phyloP scores from a whole-genome alignment of 2,888 invertebrate genomes.

The Acanthosepion pharaonis region DNA sequence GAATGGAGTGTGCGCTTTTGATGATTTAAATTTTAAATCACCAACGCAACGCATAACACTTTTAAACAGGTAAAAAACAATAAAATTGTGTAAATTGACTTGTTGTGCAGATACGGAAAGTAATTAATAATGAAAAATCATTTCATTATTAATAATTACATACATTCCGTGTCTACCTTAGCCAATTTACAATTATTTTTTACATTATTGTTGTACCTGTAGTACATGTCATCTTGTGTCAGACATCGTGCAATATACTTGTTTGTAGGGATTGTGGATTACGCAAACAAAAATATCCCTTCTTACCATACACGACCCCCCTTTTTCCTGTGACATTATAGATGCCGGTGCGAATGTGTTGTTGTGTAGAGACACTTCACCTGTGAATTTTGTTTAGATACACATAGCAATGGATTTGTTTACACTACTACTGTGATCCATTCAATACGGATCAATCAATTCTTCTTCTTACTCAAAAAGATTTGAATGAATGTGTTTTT shows the following conservation, averaged over 20 bases:
- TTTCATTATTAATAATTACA: no score
- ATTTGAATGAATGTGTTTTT: not conserved
- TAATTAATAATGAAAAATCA: no score
- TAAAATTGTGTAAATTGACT: no score
- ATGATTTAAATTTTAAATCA: no score
- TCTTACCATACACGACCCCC: not conserved
- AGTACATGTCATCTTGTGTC: not conserved
- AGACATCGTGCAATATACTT: not conserved
- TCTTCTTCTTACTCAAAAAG: not conserved
- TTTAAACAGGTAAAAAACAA: no score
- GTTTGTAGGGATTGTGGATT: not conserved
- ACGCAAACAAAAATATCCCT: not conserved
- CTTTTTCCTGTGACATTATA: not conserved
- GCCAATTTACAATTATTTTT: no score
- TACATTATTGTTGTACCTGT: no score
- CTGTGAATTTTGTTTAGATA: no score
- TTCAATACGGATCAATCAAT: not conserved
- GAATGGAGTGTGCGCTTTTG: not conserved
- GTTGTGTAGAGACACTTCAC: not conserved
- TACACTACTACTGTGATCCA: not conserved
- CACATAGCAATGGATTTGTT: not conserved
- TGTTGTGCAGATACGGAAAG: no score
- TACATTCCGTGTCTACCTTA: no score
- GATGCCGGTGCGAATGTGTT: not conserved
- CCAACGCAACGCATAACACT: not conserved